Base-by-base conservation (phyloP, 1,140 invertebrate species). In the Rhynchophorus ferrugineus region DNA sequence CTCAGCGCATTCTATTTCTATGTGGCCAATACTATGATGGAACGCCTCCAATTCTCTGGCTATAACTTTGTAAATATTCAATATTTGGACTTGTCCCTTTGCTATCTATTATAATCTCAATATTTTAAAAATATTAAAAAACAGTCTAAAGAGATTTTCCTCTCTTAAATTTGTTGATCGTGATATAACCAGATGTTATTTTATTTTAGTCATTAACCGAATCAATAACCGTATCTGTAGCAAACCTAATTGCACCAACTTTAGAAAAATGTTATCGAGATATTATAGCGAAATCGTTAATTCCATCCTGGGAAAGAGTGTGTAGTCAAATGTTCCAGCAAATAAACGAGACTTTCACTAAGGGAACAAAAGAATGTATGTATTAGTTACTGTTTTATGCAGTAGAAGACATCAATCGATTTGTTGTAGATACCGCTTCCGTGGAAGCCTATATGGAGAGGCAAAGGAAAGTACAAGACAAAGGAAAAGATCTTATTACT, bases 291-390 rank as follows among this genome's bases (percentile, higher is more conserved):
- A 81, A 78, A 37, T 77, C 80, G 47, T 71, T 92, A 13, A 69
- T 95, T 59, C 91, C 92, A 9, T 79, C 81, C 9, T 87, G 91
- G 76, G 90, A 95, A 66, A 85, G 84, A 67, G 80, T 86, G 35
- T 87, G 85, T 61, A 81, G 85, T 59, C 81, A 81, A 59, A 87
- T 95, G 76, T 93, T 93, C 62, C 75, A 80, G 22, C 91, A 95
- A 73, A 78, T 95, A 2, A 90, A 93, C 66, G 84, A 89, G 11
- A 79, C 83, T 2, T 95, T 95, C 68, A 79, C 82, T 34, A 78
- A 77, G 56, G 92, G 92, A 56, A 90, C 89, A 2, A 84, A 82
- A 64, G 90, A 95, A 73, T 93, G 91, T 95, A 76, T 82, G 84
- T 75, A 42, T 22, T n/a, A n/a, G n/a, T n/a, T n/a, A n/a, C n/a